Base-by-base conservation (phyloP, 2,797 vertebrate genomes). In the Pipistrellus nathusii region DNA sequence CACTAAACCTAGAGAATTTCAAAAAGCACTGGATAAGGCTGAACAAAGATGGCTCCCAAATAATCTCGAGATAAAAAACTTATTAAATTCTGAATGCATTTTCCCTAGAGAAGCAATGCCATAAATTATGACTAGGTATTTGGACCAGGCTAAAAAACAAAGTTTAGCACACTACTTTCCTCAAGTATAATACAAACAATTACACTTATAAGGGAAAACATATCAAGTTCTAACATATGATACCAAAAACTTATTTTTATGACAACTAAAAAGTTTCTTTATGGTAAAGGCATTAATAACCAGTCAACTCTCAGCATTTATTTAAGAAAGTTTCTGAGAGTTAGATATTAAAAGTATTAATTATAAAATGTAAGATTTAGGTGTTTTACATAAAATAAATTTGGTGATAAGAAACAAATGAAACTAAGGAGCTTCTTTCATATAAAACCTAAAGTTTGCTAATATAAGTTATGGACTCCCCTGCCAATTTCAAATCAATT, bases 401-500 rank as follows among this genome's bases (percentile, higher is more conserved):
- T 48, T 88, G 82, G 62, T 73, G 41, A 72, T 90, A 38, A 89
- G 17, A 91, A 69, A 18, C 30, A 91, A 72, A 94, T 68, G 62
- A 75, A 95, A 80, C 30, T 75, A 81, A 35, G 9, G 11, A 83
- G 30, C 11, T 85, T 86, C 32, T 55, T 90, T 81, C 17, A 32
- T 23, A 68, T 23, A 94, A 71, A 94, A 94, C 6, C 23, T 87
- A 77, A 73, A 27, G 5, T 66, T 72, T 81, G 32, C 27, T 69
- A 62, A 15, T 51, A 0, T 46, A 95, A 78, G 21, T 68, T 38
- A 90, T 46, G 10, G 53, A 53, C 27, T 69, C 11, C 15, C 5
- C 75, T 72, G 75, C 77, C 51, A 88, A 81, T 57, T 93, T 90
- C 78, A 85, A 88, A 68, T 78, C 25, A 95, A 48, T 57, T 71